Evolutionary conservation across 1,140 invertebrate genomes (phyloP).

Genomic region (Drosophila sp.): DNA sequence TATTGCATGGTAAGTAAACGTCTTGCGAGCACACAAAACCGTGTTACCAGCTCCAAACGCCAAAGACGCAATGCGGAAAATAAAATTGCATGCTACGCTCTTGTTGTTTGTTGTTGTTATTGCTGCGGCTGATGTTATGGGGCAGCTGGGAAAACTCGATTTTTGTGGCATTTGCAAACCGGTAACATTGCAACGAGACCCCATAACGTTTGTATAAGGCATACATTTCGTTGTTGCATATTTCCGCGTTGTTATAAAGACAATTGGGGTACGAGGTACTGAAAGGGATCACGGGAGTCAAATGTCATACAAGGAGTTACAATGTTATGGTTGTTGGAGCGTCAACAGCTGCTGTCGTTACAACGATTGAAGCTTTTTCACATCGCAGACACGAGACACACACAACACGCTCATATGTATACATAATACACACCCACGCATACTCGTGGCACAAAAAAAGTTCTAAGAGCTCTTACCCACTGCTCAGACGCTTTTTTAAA

Average conservation of each 20-base stretch:
- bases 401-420: conserved; percentile 33
- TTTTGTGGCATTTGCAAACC: conserved; percentile 73
- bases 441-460: conserved; percentile 58
- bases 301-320: conserved; percentile 33
- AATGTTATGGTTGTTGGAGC: conserved; percentile 32
- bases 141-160: conserved; percentile 73
- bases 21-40: conserved; percentile 50
- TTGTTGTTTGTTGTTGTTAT: conserved; percentile 39
- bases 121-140: conserved; percentile 41
- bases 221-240: conserved; percentile 53
- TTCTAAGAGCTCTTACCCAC: conserved; percentile 78
- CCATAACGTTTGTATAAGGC: conserved; percentile 50
- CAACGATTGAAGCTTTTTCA: conserved; percentile 20
- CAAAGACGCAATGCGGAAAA: conserved; percentile 69
- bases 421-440: conserved; percentile 47
- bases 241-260: conserved; percentile 64
- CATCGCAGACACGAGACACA: conserved; percentile 17
- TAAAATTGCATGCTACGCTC: conserved; percentile 56
- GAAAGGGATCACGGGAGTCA: conserved; percentile 36
- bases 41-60: conserved; percentile 62
- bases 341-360: conserved; percentile 52
- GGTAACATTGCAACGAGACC: conserved; percentile 66
- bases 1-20: conserved; percentile 52
- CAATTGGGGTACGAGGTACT: conserved; percentile 27
- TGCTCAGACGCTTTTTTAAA: conserved; percentile 70